These are phyloP conservation scores for Oxyruncus cristatus DNA, from an alignment of 2,113 vertebrate species.

Conservation along the genomic window DNA sequence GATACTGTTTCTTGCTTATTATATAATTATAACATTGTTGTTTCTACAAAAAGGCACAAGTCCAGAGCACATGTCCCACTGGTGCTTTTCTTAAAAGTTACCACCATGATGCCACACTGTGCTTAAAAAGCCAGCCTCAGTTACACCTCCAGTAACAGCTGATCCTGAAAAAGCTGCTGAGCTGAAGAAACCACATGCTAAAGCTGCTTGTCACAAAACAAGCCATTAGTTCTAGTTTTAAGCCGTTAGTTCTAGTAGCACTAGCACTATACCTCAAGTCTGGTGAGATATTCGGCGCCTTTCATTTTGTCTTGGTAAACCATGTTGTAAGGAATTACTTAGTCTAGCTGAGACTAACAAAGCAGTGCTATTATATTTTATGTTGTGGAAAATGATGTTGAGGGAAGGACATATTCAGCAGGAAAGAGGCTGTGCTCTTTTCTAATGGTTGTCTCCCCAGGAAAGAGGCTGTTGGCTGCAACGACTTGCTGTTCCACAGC, in stretches of 20 bases:
- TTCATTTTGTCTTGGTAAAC: constrained; percentile 11
- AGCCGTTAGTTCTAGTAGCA: background rate
- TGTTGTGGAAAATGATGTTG: background rate
- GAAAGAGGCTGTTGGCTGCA: background rate
- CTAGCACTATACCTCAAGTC: background rate
- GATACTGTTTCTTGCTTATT: background rate
- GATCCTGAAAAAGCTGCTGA: background rate
- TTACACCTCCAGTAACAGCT: background rate
- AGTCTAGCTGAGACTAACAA: background rate
- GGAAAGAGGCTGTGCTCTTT: background rate
- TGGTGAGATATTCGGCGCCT: background rate
- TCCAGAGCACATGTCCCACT: background rate
- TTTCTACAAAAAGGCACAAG: background rate
- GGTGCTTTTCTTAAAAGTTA: background rate
- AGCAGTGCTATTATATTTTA: background rate
- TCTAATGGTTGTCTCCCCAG: background rate
- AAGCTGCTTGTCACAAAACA: background rate
- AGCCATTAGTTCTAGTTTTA: background rate
- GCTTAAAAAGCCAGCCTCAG: background rate
- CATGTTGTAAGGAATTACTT: background rate
- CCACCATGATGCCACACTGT: rapidly evolving
- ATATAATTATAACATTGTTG: background rate
- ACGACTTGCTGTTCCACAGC: background rate
- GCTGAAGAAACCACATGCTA: background rate
- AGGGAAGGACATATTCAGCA: background rate